Evolutionary conservation across 2,797 vertebrate species (phyloP), one percentile per base, ranked within the genome.

Genomic region (Nannoperca obscura): DNA sequence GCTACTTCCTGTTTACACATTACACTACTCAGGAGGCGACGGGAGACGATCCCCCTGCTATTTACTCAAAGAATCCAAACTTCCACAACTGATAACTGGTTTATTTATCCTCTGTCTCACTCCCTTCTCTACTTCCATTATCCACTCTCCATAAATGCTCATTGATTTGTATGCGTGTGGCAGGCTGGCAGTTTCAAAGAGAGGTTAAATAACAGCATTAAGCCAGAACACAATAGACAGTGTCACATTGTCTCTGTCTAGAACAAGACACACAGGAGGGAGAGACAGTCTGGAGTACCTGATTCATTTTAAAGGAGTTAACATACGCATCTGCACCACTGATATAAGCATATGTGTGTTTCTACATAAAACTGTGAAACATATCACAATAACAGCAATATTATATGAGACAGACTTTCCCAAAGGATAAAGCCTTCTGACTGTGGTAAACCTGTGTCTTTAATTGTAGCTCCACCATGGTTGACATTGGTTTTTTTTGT

Each of bases 1-100:
- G 71, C 20, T 60, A 61, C 79, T 89, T 92, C 90, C 85, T 75
- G 79, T 85, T 86, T 71, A 62, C 72, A 60, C 52, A 60, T 53
- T 15, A 47, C 52, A 54, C 68, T 47, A 62, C 59, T 58, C 50
- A 32, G 55, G 40, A 57, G 49, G 69, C 0, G 0, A 30, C 3
- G 2, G 67, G 59, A 67, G 40, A 74, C 1, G 3, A 79, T 44
- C 40, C 59, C 53, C 79, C 74, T 53, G 63, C 71, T 81, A 73
- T 86, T 82, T 75, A n/a, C 50, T 87, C 70, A 71, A 7, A 71
- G 36, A 80, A 50, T 65, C n/a, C 52, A 19, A 59, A 71, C 15
- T 5, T 44, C 63, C n/a, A 27, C 9, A 53, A 49, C 27, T 44
- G n/a, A 68, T 66, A 65, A 74, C 30, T 27, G 44, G 22, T 55